phyloP scores from a whole-genome alignment of 1,140 invertebrate species.

The Bactericera cockerelli region DNA sequence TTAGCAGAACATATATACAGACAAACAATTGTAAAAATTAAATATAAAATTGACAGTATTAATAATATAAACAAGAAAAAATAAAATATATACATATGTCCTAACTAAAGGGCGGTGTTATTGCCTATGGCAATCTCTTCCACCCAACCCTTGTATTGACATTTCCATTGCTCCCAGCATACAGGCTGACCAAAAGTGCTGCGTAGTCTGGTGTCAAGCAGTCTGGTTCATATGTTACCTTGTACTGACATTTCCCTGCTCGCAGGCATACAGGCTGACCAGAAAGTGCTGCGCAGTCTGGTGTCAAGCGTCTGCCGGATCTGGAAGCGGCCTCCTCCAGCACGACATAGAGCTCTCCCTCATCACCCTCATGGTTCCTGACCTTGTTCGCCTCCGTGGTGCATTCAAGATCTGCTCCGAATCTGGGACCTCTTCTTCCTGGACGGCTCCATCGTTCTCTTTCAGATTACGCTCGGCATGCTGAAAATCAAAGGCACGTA shows the following conservation, averaged over 20 bases:
- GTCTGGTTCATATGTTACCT: too few species aligned
- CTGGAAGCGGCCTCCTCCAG: slow-evolving; percentile 74
- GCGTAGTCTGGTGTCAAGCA: slow-evolving; percentile 73
- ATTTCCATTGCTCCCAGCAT: slow-evolving; percentile 51
- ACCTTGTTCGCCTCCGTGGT: slow-evolving; percentile 96
- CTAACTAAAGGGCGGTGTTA: too few species aligned
- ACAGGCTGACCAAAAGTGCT: slow-evolving; percentile 90
- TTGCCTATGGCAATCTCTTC: too few species aligned
- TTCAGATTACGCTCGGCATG: slow-evolving; percentile 90
- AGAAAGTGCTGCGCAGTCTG: slow-evolving; percentile 78
- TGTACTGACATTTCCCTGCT: too few species aligned
- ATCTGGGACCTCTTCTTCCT: slow-evolving; percentile 97
- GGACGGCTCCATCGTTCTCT: slow-evolving; percentile 89
- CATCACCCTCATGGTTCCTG: slow-evolving; percentile 94
- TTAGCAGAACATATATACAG: too few species aligned
- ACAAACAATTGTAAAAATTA: too few species aligned
- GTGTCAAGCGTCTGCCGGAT: slow-evolving; percentile 74
- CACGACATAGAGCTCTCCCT: slow-evolving; percentile 93
- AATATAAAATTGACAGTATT: too few species aligned
- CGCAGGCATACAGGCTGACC: slow-evolving; percentile 80
- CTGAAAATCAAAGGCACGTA: slow-evolving; percentile 68
- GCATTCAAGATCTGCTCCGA: slow-evolving; percentile 85
- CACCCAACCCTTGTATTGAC: too few species aligned
- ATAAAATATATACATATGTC: too few species aligned
- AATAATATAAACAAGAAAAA: too few species aligned